Conservation (phyloP, 1,140 invertebrate genomes). For the Apolygus lucorum region DNA sequence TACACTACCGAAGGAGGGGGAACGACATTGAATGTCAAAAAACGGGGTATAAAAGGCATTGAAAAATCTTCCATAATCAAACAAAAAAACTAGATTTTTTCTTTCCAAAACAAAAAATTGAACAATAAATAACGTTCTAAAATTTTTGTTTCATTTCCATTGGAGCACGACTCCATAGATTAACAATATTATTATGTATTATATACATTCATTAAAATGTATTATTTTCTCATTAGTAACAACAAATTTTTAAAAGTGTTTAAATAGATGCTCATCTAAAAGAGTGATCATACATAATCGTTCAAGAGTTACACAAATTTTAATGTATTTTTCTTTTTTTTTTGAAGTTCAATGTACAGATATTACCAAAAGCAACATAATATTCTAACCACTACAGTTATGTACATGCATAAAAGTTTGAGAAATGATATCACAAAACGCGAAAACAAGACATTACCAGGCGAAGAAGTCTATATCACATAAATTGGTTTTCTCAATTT, state of each 20-base stretch:
- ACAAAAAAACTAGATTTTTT: not conserved
- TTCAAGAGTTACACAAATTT: too few species aligned
- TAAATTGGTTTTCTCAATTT: not conserved
- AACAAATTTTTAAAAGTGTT: not conserved
- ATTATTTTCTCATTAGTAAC: not conserved
- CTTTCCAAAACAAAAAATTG: not conserved
- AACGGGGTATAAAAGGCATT: not conserved
- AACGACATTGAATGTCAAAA: too few species aligned
- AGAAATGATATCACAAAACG: not conserved
- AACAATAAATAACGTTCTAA: slow-evolving; percentile 10
- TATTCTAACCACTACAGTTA: not conserved
- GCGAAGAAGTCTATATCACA: not conserved
- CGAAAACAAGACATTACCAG: not conserved
- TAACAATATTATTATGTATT: not conserved
- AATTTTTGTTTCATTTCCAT: not conserved
- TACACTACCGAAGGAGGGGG: too few species aligned
- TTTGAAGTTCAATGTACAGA: not conserved
- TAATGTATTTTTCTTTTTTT: not conserved
- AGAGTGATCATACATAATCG: not conserved
- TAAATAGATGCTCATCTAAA: not conserved
- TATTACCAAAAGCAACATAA: not conserved
- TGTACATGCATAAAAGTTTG: not conserved
- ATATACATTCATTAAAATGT: not conserved
- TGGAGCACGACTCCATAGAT: not conserved
- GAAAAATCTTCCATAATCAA: not conserved